Percentiles rank a stretch among this genome's conserved stretches.
Conservation (phyloP, 2,797 vertebrate genomes). For the Botia kubotai region DNA sequence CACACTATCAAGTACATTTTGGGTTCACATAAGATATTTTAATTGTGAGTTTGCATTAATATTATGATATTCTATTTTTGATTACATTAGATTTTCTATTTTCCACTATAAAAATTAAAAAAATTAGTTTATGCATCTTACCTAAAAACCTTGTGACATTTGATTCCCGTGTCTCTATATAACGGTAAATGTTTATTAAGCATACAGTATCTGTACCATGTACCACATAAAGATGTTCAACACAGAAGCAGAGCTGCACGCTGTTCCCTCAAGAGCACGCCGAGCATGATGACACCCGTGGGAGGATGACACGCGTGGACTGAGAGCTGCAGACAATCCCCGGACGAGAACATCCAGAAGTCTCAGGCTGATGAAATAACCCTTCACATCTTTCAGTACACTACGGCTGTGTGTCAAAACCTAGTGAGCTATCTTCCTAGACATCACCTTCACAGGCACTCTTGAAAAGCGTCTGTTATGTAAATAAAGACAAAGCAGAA, state of each 20-base stretch:
- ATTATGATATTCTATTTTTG: too few relatives aligned
- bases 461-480: not conserved
- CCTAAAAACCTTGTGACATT: not conserved
- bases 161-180: not conserved
- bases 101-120: not conserved
- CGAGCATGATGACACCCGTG: slow-evolving; percentile 33
- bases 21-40: not conserved
- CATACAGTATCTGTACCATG: not conserved
- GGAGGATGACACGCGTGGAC: slow-evolving; percentile 20
- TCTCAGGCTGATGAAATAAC: slow-evolving; percentile 42
- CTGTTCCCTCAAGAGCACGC: slow-evolving; percentile 20
- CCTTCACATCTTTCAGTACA: slow-evolving; percentile 39
- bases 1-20: not conserved
- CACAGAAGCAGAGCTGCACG: not conserved
- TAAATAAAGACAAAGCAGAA: too few relatives aligned
- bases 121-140: not conserved
- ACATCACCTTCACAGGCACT: not conserved
- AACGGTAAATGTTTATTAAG: not conserved
- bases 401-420: slow-evolving; percentile 11
- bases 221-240: not conserved
- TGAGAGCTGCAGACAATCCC: slow-evolving; percentile 20
- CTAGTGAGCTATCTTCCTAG: not conserved
- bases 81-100: not conserved
- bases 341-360: slow-evolving; percentile 17
- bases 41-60: too few relatives aligned